These are phyloP conservation scores for Brachymystax lenok DNA, from an alignment of 2,797 vertebrate species.

Conservation along the genomic window DNA sequence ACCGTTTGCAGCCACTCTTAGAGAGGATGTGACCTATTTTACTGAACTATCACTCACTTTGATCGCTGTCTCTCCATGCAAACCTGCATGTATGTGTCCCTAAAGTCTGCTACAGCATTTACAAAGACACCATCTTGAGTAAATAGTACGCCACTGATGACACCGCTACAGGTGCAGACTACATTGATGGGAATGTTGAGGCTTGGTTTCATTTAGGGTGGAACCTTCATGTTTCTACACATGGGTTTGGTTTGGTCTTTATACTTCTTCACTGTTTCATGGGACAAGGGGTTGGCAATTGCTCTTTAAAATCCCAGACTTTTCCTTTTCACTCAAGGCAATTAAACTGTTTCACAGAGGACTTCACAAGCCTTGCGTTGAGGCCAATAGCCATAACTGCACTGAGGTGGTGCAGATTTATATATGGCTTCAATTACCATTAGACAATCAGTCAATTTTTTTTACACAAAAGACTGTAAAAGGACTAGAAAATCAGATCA, in stretches of 20 bases:
- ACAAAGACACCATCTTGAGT: background rate
- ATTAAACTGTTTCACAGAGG: background rate
- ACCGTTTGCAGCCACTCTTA: background rate
- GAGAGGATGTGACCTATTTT: background rate
- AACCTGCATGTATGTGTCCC: background rate
- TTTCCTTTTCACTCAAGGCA: constrained; percentile 31
- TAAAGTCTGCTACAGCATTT: background rate
- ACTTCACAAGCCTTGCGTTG: constrained; percentile 32
- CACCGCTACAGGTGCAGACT: background rate
- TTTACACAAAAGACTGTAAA: background rate
- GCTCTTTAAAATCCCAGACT: constrained; percentile 37
- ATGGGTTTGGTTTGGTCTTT: constrained; percentile 33
- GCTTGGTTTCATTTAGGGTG: constrained; percentile 6
- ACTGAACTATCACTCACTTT: background rate
- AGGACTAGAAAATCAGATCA: too few relatives aligned
- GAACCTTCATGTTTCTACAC: constrained; percentile 30
- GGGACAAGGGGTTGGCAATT: constrained; percentile 26
- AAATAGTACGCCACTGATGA: background rate
- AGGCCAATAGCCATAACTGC: constrained; percentile 30
- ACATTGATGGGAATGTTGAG: background rate
- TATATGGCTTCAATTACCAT: constrained; percentile 55
- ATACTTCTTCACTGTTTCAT: constrained; percentile 31
- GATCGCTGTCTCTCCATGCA: background rate
- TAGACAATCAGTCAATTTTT: constrained; percentile 54
- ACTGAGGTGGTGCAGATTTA: constrained; percentile 19